phyloP scores from a whole-genome alignment of 2,113 vertebrate genomes.

The Mungos mungo region DNA sequence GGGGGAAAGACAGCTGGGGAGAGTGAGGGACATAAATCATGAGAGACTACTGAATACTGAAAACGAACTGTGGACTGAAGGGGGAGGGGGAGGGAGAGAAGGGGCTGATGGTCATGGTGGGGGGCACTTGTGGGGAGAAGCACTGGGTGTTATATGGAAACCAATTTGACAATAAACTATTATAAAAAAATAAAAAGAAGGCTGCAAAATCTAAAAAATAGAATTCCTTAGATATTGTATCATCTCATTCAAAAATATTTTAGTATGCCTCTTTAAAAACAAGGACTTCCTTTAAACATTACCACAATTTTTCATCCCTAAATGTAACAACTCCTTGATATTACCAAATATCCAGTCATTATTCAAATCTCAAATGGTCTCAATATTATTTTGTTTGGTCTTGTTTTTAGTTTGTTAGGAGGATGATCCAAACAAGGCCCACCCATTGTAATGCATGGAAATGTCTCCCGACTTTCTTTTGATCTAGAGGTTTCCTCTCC shows the following conservation, averaged over 20 bases:
- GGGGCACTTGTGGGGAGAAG: too few relatives aligned
- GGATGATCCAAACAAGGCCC: background rate
- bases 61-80: too few relatives aligned
- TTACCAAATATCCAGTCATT: background rate
- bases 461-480: background rate
- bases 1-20: too few relatives aligned
- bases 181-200: too few relatives aligned
- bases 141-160: too few relatives aligned
- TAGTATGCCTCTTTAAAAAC: background rate
- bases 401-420: conserved; percentile 13
- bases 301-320: background rate
- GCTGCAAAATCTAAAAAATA: too few relatives aligned
- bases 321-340: background rate
- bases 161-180: too few relatives aligned
- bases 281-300: background rate
- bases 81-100: too few relatives aligned
- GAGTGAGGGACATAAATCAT: too few relatives aligned
- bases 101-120: too few relatives aligned
- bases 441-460: background rate
- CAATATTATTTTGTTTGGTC: background rate
- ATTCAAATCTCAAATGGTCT: background rate
- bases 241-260: background rate
- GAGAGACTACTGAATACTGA: too few relatives aligned
- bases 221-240: background rate
- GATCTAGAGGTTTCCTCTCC: background rate